Evolutionary conservation across 2,113 vertebrate genomes (phyloP).

Genomic region (Athene cunicularia): DNA sequence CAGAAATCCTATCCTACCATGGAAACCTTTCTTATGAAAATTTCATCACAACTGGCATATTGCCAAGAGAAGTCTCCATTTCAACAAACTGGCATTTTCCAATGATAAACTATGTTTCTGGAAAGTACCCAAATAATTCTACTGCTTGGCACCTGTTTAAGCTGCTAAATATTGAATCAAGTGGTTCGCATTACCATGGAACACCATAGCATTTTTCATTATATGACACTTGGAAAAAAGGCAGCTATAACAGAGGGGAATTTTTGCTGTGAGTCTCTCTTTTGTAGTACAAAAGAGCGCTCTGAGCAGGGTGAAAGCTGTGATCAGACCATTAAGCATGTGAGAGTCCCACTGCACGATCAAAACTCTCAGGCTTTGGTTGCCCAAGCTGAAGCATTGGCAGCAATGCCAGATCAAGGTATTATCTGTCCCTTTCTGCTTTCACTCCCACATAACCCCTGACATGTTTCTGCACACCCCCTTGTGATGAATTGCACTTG

Average conservation of each 20-base stretch:
- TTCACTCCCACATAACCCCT: not conserved
- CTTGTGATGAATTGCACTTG: not conserved
- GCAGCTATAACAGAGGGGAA: not conserved
- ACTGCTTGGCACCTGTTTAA: conserved; percentile 12
- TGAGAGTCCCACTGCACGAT: not conserved
- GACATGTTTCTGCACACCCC: not conserved
- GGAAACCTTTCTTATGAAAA: conserved; percentile 28
- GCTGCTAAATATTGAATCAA: conserved; percentile 41
- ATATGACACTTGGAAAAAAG: not conserved
- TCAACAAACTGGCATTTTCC: conserved; percentile 14
- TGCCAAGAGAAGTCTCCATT: conserved; percentile 5
- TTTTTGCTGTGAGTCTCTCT: not conserved
- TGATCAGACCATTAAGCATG: not conserved
- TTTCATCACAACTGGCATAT: conserved; percentile 21
- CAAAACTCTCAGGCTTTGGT: not conserved
- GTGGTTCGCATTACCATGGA: not conserved
- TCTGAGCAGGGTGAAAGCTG: not conserved
- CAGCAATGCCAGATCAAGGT: not conserved
- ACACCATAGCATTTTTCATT: not conserved
- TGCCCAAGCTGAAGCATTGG: not conserved
- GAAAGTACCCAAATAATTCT: conserved; percentile 9
- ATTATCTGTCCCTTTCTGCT: not conserved
- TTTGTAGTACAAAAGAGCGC: not conserved
- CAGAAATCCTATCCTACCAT: conserved; percentile 16
- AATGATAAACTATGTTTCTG: conserved; percentile 18